These are phyloP conservation scores for Thamnophis sirtalis DNA, from an alignment of 2,113 vertebrate species.

Conservation along the genomic window DNA sequence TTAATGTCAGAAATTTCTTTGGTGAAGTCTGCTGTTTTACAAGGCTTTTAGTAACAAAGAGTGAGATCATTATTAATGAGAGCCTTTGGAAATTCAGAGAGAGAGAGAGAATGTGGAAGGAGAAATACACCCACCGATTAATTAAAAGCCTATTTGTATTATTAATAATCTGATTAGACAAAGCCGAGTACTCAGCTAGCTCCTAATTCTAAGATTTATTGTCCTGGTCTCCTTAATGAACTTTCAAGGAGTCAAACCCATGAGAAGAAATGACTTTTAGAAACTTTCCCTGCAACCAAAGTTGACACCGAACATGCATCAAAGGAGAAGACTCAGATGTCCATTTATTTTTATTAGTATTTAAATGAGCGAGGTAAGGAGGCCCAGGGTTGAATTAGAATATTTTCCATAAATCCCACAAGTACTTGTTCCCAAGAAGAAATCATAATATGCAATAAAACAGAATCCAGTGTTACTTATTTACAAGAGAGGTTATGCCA, in stretches of 20 bases:
- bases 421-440: neutral
- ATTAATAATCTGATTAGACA: conserved; percentile 59
- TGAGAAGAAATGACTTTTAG: conserved; percentile 25
- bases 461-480: neutral
- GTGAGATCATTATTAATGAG: conserved; percentile 5
- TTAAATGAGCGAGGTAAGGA: neutral
- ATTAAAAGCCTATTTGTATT: conserved; percentile 49
- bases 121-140: conserved; percentile 31
- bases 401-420: neutral
- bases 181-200: conserved; percentile 41
- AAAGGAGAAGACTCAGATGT: neutral
- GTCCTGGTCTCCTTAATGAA: conserved; percentile 37
- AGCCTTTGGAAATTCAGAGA: conserved; percentile 38
- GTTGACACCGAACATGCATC: neutral
- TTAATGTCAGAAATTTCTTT: neutral
- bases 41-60: neutral
- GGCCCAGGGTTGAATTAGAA: neutral
- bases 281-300: conserved; percentile 31
- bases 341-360: neutral
- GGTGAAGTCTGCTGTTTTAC: neutral
- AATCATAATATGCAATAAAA: neutral
- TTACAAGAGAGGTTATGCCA: neutral
- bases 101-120: conserved; percentile 21
- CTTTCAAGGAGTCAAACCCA: conserved; percentile 32
- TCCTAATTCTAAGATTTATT: conserved; percentile 54